Conservation (phyloP, 2,113 vertebrate genomes). For the Carollia perspicillata region DNA sequence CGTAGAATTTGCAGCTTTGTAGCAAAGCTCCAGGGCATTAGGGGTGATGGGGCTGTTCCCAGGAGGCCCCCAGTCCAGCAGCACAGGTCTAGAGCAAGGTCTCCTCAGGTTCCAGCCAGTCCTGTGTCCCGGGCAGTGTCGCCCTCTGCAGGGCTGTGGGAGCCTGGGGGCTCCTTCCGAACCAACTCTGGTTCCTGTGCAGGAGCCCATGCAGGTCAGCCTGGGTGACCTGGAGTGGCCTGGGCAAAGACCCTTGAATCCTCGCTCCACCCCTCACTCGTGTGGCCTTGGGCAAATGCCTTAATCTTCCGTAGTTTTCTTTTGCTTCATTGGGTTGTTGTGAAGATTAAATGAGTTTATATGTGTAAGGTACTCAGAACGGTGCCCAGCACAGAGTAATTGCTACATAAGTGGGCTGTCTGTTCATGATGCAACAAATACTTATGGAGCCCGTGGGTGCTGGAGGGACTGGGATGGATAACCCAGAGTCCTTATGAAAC, state of each 20-base stretch:
- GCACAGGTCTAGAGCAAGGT: neutral
- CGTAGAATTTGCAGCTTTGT: neutral
- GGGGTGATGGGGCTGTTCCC: neutral
- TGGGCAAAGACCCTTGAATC: neutral
- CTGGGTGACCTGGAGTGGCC: neutral
- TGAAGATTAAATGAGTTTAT: neutral
- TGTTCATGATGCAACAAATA: neutral
- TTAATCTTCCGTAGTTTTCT: neutral
- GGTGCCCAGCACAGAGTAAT: neutral
- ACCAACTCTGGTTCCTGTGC: neutral
- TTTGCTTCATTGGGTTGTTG: neutral
- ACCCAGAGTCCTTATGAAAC: neutral
- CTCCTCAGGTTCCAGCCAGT: neutral
- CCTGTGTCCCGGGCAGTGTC: neutral
- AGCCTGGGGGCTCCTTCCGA: neutral
- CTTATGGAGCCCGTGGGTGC: neutral
- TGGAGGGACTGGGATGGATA: neutral
- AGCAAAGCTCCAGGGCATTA: neutral
- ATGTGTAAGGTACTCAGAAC: neutral
- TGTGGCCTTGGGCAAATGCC: neutral
- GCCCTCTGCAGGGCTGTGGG: neutral
- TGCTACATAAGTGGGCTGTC: neutral
- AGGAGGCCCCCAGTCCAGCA: neutral
- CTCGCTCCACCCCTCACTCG: neutral
- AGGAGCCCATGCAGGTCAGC: neutral